phyloP scores from a whole-genome alignment of 2,113 vertebrate species.

The Ursus arctos region DNA sequence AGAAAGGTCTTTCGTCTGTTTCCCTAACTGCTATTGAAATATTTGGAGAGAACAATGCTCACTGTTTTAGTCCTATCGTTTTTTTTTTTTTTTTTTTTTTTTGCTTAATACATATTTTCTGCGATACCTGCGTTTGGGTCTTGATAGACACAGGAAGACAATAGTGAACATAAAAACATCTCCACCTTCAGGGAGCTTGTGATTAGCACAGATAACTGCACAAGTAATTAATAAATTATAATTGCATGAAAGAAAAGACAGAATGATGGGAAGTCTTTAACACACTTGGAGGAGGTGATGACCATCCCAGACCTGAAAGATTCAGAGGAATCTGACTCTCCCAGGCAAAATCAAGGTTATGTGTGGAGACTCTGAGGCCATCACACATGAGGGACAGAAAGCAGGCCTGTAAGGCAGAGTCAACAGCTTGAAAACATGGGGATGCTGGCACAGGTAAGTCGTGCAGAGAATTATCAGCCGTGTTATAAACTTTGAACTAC shows the following conservation, averaged over 20 bases:
- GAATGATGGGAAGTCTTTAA: neutral
- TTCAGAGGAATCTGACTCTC: neutral
- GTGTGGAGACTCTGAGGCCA: neutral
- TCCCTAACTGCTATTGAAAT: neutral
- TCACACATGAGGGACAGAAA: neutral
- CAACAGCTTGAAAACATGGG: neutral
- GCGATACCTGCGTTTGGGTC: neutral
- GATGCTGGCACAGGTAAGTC: neutral
- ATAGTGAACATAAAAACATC: neutral
- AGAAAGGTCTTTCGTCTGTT: neutral
- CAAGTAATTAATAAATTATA: neutral
- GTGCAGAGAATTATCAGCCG: neutral
- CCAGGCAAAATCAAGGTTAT: neutral
- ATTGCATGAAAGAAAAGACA: neutral
- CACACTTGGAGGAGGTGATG: neutral
- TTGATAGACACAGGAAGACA: neutral
- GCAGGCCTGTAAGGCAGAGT: neutral
- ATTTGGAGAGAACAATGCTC: neutral
- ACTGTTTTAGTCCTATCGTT: neutral
- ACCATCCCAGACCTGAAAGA: neutral
- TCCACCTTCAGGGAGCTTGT: neutral
- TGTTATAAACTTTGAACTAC: neutral
- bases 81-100: neutral
- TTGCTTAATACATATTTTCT: neutral
- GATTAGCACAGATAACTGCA: neutral